Conservation (phyloP, 2,888 invertebrate genomes). For the Teleogryllus oceanicus region DNA sequence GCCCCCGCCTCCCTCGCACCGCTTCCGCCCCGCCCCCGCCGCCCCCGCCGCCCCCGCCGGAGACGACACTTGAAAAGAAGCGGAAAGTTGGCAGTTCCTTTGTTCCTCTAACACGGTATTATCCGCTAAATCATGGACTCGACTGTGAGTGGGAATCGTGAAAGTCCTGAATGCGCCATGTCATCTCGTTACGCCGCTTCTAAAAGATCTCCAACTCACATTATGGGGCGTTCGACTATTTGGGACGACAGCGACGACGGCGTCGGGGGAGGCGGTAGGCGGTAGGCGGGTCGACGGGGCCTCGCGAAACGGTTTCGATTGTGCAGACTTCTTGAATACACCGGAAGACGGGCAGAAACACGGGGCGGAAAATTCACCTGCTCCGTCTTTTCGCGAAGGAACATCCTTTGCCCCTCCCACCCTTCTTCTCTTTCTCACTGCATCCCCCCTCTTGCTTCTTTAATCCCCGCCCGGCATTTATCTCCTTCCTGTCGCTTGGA, state of each 20-base stretch:
- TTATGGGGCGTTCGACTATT: slow-evolving; percentile 4
- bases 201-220: slow-evolving; percentile 3
- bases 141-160: not conserved
- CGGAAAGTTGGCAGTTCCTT: slow-evolving; percentile 18
- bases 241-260: not conserved
- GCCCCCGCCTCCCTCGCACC: not conserved
- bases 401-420: too few species aligned
- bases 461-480: not conserved
- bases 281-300: not conserved
- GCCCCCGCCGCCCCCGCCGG: not conserved
- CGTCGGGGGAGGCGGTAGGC: not conserved
- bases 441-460: not conserved
- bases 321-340: not conserved
- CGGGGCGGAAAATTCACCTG: not conserved
- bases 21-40: not conserved
- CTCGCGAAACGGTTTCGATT: not conserved
- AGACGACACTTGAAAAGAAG: slow-evolving; percentile 18
- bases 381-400: not conserved
- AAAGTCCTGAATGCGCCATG: slow-evolving; percentile 9
- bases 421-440: not conserved
- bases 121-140: slow-evolving; percentile 3
- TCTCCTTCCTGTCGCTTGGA: not conserved
- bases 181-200: not conserved
- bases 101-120: slow-evolving; percentile 18
- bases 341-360: not conserved